These are phyloP conservation scores for Cyanoliseus patagonus DNA, from an alignment of 2,113 vertebrate genomes.

Conservation along the genomic window DNA sequence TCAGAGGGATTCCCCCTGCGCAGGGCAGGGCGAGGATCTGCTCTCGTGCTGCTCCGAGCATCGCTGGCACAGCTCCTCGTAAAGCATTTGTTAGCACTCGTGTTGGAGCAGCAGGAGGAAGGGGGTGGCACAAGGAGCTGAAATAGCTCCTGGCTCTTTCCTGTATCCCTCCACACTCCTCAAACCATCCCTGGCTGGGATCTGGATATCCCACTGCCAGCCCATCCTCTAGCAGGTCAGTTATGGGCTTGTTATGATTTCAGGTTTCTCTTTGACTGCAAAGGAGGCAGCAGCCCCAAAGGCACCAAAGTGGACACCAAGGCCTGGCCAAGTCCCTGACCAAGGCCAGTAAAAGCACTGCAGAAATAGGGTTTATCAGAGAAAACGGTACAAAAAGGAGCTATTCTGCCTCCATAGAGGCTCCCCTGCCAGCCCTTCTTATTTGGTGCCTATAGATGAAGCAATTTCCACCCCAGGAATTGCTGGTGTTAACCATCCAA, in stretches of 20 bases:
- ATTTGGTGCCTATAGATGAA: neutral
- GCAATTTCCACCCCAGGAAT: neutral
- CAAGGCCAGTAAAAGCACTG: neutral
- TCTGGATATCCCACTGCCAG: neutral
- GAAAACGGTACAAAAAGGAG: neutral
- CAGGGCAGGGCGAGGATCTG: neutral
- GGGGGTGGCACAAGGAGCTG: constrained; percentile 14
- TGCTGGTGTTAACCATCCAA: neutral
- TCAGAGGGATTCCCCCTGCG: constrained; percentile 1
- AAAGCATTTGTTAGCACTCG: neutral
- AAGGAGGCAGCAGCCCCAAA: neutral
- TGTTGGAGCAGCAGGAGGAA: neutral
- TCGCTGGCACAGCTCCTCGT: neutral
- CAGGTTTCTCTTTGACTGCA: neutral
- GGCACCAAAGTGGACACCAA: neutral
- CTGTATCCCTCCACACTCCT: neutral
- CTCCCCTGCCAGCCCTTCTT: neutral
- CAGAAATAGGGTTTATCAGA: neutral
- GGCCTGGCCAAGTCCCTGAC: neutral
- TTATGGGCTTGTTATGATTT: neutral
- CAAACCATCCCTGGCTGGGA: neutral
- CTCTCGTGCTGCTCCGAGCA: neutral
- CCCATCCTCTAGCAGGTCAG: neutral
- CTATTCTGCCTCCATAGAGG: neutral
- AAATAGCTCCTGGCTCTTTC: constrained; percentile 39